Evolutionary conservation across 2,797 vertebrate species (phyloP).

Genomic region (Sitta carolinensis): DNA sequence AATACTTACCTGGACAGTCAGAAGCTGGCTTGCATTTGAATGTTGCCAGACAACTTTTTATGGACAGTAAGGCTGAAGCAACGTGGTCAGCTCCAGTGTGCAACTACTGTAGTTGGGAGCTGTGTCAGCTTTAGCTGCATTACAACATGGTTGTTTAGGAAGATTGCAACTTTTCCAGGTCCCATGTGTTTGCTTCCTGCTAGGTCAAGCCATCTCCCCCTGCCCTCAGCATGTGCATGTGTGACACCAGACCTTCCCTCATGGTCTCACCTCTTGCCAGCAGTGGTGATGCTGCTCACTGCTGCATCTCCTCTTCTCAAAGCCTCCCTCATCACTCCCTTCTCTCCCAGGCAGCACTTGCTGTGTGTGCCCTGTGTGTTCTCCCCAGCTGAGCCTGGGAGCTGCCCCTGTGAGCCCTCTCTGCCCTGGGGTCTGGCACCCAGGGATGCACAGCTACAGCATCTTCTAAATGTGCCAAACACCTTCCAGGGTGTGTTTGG

Average conservation of each 20-base stretch:
- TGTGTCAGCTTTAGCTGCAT: background rate
- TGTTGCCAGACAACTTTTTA: background rate
- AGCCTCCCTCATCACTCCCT: background rate
- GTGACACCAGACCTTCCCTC: background rate
- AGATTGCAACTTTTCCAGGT: background rate
- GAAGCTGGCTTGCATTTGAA: background rate
- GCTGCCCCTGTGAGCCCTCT: too few species aligned
- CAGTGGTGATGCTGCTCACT: background rate
- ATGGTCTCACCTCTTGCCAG: background rate
- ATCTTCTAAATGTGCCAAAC: background rate
- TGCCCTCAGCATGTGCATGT: accelerated
- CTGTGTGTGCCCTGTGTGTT: accelerated
- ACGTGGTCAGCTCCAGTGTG: background rate
- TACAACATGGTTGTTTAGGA: background rate
- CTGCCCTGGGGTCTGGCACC: background rate
- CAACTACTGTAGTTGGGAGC: background rate
- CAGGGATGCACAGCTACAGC: background rate
- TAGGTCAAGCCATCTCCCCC: background rate
- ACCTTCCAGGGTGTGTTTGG: background rate
- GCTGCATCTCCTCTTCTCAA: accelerated
- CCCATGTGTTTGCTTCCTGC: background rate
- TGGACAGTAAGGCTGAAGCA: background rate
- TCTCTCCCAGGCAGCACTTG: background rate
- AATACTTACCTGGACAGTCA: background rate
- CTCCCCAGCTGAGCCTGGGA: background rate